These are phyloP conservation scores for Perccottus glenii DNA, from an alignment of 2,113 vertebrate genomes.

Conservation along the genomic window DNA sequence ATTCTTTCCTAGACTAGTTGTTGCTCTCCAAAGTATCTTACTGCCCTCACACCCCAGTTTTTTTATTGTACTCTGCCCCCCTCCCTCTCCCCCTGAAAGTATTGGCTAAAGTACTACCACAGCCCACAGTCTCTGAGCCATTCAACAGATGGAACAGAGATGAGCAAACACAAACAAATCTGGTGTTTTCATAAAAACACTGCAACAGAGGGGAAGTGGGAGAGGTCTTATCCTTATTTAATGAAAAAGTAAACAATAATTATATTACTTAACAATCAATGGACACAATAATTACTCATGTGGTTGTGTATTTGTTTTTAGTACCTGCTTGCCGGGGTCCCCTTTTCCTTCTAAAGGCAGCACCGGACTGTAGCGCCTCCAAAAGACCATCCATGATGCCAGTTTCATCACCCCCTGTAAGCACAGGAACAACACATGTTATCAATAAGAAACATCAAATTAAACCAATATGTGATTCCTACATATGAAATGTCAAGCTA, in stretches of 20 bases:
- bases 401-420: constrained; percentile 81
- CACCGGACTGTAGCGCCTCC: constrained; percentile 82
- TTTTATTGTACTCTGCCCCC: constrained; percentile 11
- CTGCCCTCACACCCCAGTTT: constrained; percentile 27
- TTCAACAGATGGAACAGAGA: constrained; percentile 48
- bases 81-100: constrained; percentile 32
- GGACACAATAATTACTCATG: constrained; percentile 2
- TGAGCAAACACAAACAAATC: constrained; percentile 48
- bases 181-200: constrained; percentile 37
- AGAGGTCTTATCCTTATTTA: not conserved
- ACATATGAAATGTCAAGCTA: not conserved
- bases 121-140: constrained; percentile 37
- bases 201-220: not conserved
- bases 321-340: constrained; percentile 82
- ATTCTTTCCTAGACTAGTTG: constrained; percentile 37
- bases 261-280: too few species aligned
- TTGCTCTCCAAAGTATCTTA: constrained; percentile 9
- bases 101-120: constrained; percentile 23
- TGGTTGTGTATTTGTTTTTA: constrained; percentile 15
- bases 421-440: constrained; percentile 18
- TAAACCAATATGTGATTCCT: constrained; percentile 14
- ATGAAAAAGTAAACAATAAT: too few species aligned
- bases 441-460: constrained; percentile 14
- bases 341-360: constrained; percentile 84
- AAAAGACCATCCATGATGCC: constrained; percentile 84